A percentile compares a stretch with the other conserved stretches of the same genome.
phyloP scores from a whole-genome alignment of 2,113 vertebrate species.

The Amia ocellicauda region DNA sequence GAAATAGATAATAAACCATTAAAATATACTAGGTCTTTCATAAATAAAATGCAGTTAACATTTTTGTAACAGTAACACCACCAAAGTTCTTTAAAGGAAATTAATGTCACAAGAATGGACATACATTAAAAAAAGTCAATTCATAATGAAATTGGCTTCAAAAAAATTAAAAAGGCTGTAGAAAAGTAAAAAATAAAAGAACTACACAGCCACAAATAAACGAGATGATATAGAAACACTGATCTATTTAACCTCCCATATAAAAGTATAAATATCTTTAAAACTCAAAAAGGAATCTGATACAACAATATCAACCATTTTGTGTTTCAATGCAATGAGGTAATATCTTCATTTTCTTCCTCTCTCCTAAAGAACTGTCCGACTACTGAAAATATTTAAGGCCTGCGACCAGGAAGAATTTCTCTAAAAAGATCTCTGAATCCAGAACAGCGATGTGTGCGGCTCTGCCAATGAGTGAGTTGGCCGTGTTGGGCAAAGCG shows the following conservation, averaged over 20 bases:
- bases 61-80: conserved; percentile 36
- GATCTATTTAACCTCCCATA: conserved; percentile 74
- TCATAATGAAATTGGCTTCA: conserved; percentile 55
- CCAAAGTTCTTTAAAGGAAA: conserved; percentile 26
- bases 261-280: conserved; percentile 79
- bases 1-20: conserved; percentile 22
- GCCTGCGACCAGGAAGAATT: conserved; percentile 96
- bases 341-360: conserved; percentile 68
- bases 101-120: conserved; percentile 29
- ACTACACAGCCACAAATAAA: conserved; percentile 76
- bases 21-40: conserved; percentile 22
- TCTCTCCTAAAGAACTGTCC: conserved; percentile 47
- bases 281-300: conserved; percentile 72
- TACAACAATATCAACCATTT: conserved; percentile 69
- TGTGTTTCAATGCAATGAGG: conserved; percentile 81
- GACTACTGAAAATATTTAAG: conserved; percentile 96
- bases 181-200: conserved; percentile 85
- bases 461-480: conserved; percentile 94
- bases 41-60: conserved; percentile 59
- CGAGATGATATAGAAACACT: conserved; percentile 68
- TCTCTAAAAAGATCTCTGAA: conserved; percentile 99
- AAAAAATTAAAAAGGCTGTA: conserved; percentile 76
- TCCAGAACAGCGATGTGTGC: conserved; percentile 98
- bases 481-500: conserved; percentile 94
- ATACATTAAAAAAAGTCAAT: conserved; percentile 46